Evolutionary conservation across 1,140 invertebrate genomes (phyloP).

Genomic region (Pogonomyrmex californicus): DNA sequence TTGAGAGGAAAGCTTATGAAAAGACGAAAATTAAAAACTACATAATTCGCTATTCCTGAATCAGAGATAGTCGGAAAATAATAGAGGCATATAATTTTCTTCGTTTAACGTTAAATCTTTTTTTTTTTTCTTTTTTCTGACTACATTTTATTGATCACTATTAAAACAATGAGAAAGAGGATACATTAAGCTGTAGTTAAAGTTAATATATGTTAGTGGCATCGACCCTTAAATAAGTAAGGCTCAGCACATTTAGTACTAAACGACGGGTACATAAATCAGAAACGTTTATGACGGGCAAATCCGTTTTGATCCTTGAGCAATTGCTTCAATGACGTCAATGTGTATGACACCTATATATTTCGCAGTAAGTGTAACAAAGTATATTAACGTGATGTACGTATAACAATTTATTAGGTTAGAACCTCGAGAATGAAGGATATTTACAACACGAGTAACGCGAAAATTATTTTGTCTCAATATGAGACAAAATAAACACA

Average conservation of each 20-base stretch:
- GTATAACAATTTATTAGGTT: conserved; percentile 14
- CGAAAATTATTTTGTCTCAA: not conserved
- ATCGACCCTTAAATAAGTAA: conserved; percentile 33
- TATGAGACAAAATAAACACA: not conserved
- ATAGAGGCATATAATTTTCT: not conserved
- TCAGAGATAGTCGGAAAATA: not conserved
- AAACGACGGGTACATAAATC: conserved; percentile 29
- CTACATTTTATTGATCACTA: not conserved
- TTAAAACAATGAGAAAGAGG: not conserved
- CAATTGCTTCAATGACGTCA: conserved; percentile 45
- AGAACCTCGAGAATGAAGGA: not conserved
- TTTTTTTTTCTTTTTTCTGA: not conserved
- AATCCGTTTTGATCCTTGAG: conserved; percentile 38
- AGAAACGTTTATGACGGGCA: conserved; percentile 31
- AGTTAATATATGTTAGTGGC: conserved; percentile 21
- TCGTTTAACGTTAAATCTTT: not conserved
- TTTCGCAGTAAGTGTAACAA: conserved; percentile 20
- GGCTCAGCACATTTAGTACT: conserved; percentile 17
- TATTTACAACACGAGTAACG: not conserved
- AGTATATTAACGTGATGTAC: conserved; percentile 28
- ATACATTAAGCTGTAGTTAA: conserved; percentile 10
- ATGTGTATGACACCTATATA: conserved; percentile 19
- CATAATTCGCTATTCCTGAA: not conserved
- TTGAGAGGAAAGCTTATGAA: conserved; percentile 1
- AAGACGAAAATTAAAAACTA: not conserved